Conservation (phyloP, 92 coral and sea anemone genomes). For the Pocillopora meandrina region DNA sequence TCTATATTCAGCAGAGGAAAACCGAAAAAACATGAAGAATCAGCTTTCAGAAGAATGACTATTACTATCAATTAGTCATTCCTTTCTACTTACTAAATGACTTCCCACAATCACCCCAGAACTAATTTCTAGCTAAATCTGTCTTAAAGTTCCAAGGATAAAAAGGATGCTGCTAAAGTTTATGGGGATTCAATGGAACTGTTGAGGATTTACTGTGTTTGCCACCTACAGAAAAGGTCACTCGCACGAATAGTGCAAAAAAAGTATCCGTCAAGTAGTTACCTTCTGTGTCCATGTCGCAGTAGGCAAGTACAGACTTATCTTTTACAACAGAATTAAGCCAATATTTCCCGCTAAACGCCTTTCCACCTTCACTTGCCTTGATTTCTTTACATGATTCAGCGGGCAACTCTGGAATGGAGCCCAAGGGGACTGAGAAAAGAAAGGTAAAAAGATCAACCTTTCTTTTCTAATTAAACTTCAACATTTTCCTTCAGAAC, state of each 20-base stretch:
- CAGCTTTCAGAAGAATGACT: too few relatives aligned
- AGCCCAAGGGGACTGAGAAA: slow-evolving; percentile 10
- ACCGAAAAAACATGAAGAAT: background rate
- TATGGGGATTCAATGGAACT: too few relatives aligned
- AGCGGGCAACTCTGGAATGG: slow-evolving; percentile 16
- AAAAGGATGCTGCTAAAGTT: too few relatives aligned
- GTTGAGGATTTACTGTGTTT: background rate
- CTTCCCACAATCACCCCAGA: too few relatives aligned
- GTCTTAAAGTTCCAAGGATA: too few relatives aligned
- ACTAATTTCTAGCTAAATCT: too few relatives aligned
- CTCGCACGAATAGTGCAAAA: background rate
- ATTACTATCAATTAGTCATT: too few relatives aligned
- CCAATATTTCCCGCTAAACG: slow-evolving; percentile 26
- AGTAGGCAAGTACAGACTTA: background rate
- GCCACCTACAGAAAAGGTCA: background rate
- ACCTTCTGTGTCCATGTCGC: slow-evolving; percentile 20
- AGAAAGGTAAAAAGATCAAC: background rate
- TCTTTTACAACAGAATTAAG: background rate
- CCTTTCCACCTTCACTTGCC: slow-evolving; percentile 16
- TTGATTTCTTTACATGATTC: slow-evolving; percentile 19
- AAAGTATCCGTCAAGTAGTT: background rate
- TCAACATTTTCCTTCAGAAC: background rate
- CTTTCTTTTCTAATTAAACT: background rate
- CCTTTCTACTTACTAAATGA: too few relatives aligned
- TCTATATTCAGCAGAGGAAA: background rate